Conservation (phyloP, 2,888 invertebrate genomes). For the Mantis religiosa region DNA sequence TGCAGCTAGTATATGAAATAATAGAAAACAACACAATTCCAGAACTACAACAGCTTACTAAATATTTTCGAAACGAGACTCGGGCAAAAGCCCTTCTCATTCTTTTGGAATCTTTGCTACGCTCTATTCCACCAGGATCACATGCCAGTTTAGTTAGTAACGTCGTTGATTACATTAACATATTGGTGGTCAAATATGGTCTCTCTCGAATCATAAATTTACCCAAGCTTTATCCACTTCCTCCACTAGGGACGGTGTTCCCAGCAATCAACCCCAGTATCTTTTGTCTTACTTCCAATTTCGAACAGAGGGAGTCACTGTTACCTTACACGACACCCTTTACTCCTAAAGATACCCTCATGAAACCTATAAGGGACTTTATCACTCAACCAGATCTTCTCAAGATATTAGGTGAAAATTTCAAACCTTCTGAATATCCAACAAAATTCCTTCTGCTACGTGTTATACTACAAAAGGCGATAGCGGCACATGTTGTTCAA, state of each 20-base stretch:
- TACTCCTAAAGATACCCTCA: neutral
- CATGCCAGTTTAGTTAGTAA: neutral
- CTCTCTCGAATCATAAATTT: neutral
- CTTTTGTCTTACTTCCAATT: neutral
- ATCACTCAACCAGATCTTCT: neutral
- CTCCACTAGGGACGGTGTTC: neutral
- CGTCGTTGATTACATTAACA: neutral
- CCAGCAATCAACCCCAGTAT: neutral
- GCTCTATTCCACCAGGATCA: neutral
- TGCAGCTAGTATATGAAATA: neutral
- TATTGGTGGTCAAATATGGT: neutral
- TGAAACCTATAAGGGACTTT: neutral
- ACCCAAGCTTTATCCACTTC: neutral
- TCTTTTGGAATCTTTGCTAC: neutral
- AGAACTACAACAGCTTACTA: neutral
- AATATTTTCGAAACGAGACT: neutral
- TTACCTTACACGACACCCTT: neutral
- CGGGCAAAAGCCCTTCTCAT: neutral
- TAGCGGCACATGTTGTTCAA: neutral
- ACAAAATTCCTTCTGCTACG: neutral
- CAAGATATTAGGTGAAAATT: neutral
- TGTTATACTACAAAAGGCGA: neutral
- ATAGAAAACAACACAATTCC: neutral
- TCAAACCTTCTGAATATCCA: neutral
- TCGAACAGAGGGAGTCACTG: neutral